A percentile compares a stretch with the other conserved stretches of the same genome.
These are phyloP conservation scores for Pecten maximus DNA, from an alignment of 2,888 invertebrate genomes.

Conservation along the genomic window DNA sequence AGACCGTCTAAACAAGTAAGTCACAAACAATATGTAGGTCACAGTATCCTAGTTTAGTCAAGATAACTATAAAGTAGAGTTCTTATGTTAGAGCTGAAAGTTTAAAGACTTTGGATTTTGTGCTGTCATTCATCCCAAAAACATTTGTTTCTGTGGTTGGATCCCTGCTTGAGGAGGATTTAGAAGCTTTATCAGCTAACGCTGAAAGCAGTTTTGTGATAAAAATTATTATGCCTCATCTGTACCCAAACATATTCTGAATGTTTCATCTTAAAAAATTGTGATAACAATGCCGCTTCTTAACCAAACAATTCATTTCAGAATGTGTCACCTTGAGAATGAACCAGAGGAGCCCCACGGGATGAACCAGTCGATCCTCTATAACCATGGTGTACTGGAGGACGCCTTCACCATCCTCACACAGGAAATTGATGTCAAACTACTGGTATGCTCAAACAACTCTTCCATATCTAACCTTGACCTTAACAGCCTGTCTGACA, in stretches of 20 bases:
- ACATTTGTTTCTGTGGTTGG: too few species aligned
- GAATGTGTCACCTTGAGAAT: conserved; percentile 75
- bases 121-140: too few species aligned
- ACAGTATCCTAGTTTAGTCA: not conserved
- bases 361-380: conserved; percentile 79
- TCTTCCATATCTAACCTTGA: not conserved
- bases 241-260: too few species aligned
- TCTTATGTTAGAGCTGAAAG: too few species aligned
- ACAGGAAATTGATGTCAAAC: conserved; percentile 79
- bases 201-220: too few species aligned
- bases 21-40: not conserved
- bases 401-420: conserved; percentile 79
- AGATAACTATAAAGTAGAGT: not conserved
- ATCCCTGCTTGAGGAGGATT: too few species aligned
- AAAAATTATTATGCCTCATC: too few species aligned
- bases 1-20: not conserved
- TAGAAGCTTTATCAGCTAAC: too few species aligned
- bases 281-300: not conserved
- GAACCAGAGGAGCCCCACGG: conserved; percentile 74
- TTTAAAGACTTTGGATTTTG: too few species aligned
- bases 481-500: too few species aligned
- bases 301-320: conserved; percentile 56
- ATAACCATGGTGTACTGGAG: conserved; percentile 77
- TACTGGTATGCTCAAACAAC: conserved; percentile 69
- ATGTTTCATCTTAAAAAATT: too few species aligned